Conservation (phyloP, 2,888 invertebrate species). For the Trisateles emortualis region DNA sequence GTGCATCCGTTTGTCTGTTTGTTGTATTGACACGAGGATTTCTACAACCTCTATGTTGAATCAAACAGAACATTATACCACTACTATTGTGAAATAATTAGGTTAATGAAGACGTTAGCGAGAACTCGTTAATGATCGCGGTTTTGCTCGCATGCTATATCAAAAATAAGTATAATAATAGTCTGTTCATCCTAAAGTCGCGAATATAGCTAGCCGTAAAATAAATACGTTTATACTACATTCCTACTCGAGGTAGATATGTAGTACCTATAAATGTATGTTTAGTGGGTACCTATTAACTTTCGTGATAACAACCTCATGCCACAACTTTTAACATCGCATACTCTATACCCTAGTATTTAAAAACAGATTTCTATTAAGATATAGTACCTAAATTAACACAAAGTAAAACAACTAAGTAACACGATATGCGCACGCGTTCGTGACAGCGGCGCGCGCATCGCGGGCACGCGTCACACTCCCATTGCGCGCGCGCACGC, state of each 20-base stretch:
- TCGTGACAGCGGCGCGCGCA: slow-evolving; percentile 32
- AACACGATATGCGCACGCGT: slow-evolving; percentile 29
- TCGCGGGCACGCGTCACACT: slow-evolving; percentile 58
- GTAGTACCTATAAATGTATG: too few species aligned
- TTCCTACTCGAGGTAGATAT: too few species aligned
- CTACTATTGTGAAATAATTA: slow-evolving; percentile 25
- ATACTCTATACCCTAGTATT: not conserved
- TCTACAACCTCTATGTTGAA: slow-evolving; percentile 31
- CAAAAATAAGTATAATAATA: too few species aligned
- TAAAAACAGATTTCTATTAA: slow-evolving; percentile 29
- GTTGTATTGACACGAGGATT: slow-evolving; percentile 36
- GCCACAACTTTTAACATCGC: not conserved
- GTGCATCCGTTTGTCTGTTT: slow-evolving; percentile 27
- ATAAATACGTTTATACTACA: too few species aligned
- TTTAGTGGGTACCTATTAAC: too few species aligned
- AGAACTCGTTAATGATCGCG: slow-evolving; percentile 27
- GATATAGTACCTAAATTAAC: slow-evolving; percentile 32
- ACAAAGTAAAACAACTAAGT: slow-evolving; percentile 11
- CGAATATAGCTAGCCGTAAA: too few species aligned
- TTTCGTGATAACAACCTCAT: too few species aligned
- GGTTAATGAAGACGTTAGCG: slow-evolving; percentile 37
- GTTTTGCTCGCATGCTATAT: slow-evolving; percentile 1
- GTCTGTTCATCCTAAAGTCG: too few species aligned
- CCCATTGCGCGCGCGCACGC: slow-evolving; percentile 60
- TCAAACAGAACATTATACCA: not conserved